Conservation (phyloP, 2,113 vertebrate species). For the Elephas maximus region DNA sequence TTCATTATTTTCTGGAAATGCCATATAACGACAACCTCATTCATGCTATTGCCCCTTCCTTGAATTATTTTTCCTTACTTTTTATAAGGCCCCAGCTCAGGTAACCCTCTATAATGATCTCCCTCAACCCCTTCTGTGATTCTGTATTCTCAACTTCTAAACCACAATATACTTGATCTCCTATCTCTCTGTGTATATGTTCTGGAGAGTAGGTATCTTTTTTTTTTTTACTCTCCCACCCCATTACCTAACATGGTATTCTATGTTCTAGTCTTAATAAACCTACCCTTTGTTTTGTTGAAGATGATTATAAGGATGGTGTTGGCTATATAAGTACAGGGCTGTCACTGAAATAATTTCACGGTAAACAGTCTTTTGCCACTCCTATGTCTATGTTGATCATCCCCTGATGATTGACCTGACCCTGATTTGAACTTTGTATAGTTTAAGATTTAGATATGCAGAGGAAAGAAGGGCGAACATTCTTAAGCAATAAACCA, state of each 20-base stretch:
- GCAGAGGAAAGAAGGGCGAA: neutral
- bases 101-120: neutral
- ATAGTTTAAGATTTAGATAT: neutral
- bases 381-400: neutral
- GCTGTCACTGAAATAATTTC: neutral
- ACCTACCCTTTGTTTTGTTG: neutral
- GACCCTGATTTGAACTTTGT: neutral
- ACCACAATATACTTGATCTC: neutral
- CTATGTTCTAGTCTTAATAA: neutral
- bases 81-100: neutral
- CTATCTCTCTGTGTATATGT: neutral
- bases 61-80: neutral
- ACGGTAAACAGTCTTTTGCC: neutral
- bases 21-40: neutral
- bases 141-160: slow-evolving; percentile 8
- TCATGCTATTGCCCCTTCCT: neutral
- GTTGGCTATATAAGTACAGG: neutral
- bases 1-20: neutral
- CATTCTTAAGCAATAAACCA: neutral
- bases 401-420: neutral
- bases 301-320: neutral
- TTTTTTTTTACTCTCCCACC: neutral
- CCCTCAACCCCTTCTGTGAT: neutral
- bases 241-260: neutral
- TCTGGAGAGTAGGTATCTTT: neutral